phyloP scores from a whole-genome alignment of 2,113 vertebrate genomes.

The Pteropus alecto region DNA sequence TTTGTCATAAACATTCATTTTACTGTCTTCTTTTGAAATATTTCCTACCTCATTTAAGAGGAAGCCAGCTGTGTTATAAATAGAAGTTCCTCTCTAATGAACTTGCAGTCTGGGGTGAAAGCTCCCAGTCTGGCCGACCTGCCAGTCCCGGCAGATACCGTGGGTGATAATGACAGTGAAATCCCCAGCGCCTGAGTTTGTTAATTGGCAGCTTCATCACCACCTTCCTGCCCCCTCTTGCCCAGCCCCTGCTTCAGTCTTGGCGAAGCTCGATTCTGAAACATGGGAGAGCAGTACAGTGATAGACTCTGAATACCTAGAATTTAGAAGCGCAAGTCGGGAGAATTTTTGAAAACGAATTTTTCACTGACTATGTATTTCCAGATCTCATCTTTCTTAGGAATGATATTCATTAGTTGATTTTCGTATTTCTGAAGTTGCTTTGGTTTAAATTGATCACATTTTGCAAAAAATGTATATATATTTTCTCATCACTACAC shows the following conservation, averaged over 20 bases:
- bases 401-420: background rate
- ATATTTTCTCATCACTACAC: background rate
- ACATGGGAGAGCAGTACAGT: background rate
- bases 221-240: slow-evolving; percentile 73
- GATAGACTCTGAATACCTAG: background rate
- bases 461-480: background rate
- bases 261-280: slow-evolving; percentile 21
- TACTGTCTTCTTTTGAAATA: background rate
- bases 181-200: background rate
- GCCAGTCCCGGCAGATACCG: background rate
- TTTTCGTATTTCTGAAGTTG: background rate
- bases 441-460: background rate
- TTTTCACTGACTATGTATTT: background rate
- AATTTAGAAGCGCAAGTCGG: background rate
- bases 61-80: background rate
- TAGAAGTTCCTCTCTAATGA: background rate
- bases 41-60: background rate
- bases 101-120: background rate
- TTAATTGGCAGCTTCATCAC: slow-evolving; percentile 48
- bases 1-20: background rate
- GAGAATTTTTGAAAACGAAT: background rate
- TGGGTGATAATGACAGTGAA: slow-evolving; percentile 81
- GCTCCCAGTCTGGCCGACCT: background rate
- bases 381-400: background rate
- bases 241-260: background rate